Evolutionary conservation across 2,797 vertebrate species (phyloP), one percentile per base, ranked within the genome.

Genomic region (Picus viridis): DNA sequence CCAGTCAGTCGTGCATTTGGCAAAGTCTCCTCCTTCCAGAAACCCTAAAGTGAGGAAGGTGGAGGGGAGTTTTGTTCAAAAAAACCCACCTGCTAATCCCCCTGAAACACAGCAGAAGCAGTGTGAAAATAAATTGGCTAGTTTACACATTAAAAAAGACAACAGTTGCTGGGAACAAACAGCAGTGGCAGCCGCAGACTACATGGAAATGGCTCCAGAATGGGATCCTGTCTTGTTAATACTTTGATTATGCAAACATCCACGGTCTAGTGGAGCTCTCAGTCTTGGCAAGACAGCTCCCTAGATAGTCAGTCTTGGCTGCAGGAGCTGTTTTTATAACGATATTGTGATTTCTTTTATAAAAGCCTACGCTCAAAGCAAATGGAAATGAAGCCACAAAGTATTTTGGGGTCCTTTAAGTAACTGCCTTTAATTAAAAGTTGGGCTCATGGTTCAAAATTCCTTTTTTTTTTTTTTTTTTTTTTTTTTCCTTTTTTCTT

Each of bases 241-340:
- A 68, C 75, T 90, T 83, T n/a, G 90, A 79, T 94, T 96, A 91
- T 82, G 78, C 94, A 95, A 96, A 93, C 91, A 84, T 51, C 59
- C 77, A 84, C 3, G 49, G 88, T 90, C 91, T 69, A 86, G 83
- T 76, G 90, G 84, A 94, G 65, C 75, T 81, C 85, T 82, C n/a
- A 20, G 53, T 57, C 88, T 90, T 95, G 93, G 84, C 92, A 88
- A 73, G 68, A 71, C 49, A 85, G 81, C 53, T 90, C 83, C 62
- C 77, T 11, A 79, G 62, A 94, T 56, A 89, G 70, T 62, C 94
- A 32, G 30, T 7, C 58, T 9, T 88, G 91, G 74, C 87, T 84
- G 65, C 81, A 89, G 72, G 61, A 96, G 64, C 70, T 88, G 92
- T 53, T 95, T 89, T 91, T 71, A 23, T 65, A 83, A 83, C 1